Evolutionary conservation across 2,888 invertebrate species (phyloP), one percentile per base, ranked within the genome.

Genomic region (Adelognathus sp.): DNA sequence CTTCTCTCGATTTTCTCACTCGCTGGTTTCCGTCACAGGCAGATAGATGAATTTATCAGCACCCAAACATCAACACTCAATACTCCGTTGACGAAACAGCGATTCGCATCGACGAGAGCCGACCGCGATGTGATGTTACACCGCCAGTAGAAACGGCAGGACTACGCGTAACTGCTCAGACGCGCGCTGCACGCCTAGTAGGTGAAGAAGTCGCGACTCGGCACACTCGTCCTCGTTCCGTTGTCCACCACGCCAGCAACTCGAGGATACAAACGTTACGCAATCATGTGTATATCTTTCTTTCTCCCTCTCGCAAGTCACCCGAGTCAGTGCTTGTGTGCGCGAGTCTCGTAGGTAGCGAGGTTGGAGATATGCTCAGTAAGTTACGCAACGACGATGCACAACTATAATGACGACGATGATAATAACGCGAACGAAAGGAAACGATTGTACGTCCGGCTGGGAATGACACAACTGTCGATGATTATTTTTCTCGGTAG

Each of bases 181-280:
- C 18, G 11, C 56, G 5, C 56, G 18, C 5, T 41, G 3, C 5
- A 1, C 3, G 24, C 3, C 9, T 11, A 50, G 21, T 16, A 24
- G 46, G 39, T 18, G 36, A 16, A 61, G n/a, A 41, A n/a, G 69
- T 4, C 56, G 16, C 14, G 29, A n/a, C n/a, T n/a, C n/a, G n/a
- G n/a, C 24, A 31, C 72, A 69, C 50, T 69, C 79, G 75, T 79
- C 75, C 79, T 75, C 79, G 79, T 79, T 76, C 63, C 58, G 67
- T 76, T 76, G 79, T 76, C 67, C 72, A 52, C 71, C 29, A 54
- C 52, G 24, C 41, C n/a, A n/a, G n/a, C n/a, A n/a, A 50, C 50
- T 71, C 72, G 72, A 79, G 75, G 75, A 76, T 72, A 60, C 50
- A 41, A 61, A 29, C 56, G 72, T 79, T 79, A 72, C 75, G 75